A percentile compares a stretch with the other conserved stretches of the same genome.
phyloP scores from a whole-genome alignment of 30 jellyfish, hydroid and myxozoan species.

The Rhopilema esculentum region DNA sequence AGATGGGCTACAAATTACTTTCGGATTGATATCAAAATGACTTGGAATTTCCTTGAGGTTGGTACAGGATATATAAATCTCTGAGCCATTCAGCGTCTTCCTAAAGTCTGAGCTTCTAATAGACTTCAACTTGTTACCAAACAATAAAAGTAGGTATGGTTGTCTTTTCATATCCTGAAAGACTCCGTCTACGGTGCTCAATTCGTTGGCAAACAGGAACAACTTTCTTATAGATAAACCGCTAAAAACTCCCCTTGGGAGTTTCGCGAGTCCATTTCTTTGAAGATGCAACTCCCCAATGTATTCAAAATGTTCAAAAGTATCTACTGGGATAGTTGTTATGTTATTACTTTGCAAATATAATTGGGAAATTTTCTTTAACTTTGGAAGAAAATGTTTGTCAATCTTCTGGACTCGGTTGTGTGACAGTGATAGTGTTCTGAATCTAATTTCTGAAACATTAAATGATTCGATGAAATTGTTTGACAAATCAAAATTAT shows the following conservation, averaged over 20 bases:
- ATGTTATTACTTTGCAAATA: conserved; percentile 1
- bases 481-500: background rate
- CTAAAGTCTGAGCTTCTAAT: background rate
- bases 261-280: background rate
- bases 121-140: background rate
- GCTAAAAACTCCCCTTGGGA: background rate
- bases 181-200: background rate
- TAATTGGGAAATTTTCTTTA: too few relatives aligned
- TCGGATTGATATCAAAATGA: background rate
- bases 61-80: conserved; percentile 3
- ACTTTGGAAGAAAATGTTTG: too few relatives aligned
- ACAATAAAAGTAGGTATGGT: background rate
- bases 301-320: background rate
- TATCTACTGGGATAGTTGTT: background rate
- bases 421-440: background rate
- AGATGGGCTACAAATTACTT: conserved; percentile 22
- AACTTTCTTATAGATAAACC: background rate
- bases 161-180: background rate
- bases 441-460: background rate
- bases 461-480: background rate
- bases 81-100: background rate
- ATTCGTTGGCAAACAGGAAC: background rate
- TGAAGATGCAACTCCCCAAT: conserved; percentile 1
- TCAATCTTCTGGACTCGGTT: background rate
- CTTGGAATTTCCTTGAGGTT: conserved; percentile 2